Evolutionary conservation across 2,888 invertebrate genomes (phyloP).

Genomic region (Silvanus unidentatus): DNA sequence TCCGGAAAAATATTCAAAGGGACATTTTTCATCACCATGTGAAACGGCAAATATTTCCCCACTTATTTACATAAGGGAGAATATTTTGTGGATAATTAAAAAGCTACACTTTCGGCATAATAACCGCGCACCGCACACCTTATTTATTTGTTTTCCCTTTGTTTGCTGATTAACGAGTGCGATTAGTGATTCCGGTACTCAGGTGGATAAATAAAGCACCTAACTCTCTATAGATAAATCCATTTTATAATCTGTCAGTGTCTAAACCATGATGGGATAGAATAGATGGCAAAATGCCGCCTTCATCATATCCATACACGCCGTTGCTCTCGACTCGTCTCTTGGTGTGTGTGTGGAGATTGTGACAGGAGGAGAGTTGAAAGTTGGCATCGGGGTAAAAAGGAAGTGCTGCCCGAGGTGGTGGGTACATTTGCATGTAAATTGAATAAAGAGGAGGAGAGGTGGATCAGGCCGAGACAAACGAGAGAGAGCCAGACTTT

Average conservation of each 20-base stretch:
- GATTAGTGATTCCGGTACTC: conserved; percentile 11
- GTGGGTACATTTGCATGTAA: conserved; percentile 28
- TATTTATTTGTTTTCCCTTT: no score
- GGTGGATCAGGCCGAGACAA: conserved; percentile 13
- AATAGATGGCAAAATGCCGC: no score
- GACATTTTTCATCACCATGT: no score
- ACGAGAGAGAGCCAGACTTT: conserved; percentile 9
- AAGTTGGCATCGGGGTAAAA: conserved; percentile 24
- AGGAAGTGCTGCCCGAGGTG: conserved; percentile 24
- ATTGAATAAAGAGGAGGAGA: conserved; percentile 28
- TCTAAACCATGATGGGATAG: conserved; percentile 17
- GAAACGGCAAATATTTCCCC: no score
- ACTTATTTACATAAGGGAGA: no score
- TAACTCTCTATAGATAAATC: conserved; percentile 16
- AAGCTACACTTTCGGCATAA: no score
- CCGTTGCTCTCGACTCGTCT: no score
- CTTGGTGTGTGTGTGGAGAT: no score
- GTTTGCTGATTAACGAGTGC: background rate
- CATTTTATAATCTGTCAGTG: conserved; percentile 33
- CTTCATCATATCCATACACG: no score
- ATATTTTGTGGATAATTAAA: no score
- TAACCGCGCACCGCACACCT: no score
- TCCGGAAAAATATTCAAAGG: no score
- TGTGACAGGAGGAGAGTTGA: conserved; percentile 12
- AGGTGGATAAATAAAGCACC: conserved; percentile 5